Evolutionary conservation across 2,113 vertebrate species (phyloP), one percentile per base, ranked within the genome.

Genomic region (Sinocyclocheilus maitianheensis): DNA sequence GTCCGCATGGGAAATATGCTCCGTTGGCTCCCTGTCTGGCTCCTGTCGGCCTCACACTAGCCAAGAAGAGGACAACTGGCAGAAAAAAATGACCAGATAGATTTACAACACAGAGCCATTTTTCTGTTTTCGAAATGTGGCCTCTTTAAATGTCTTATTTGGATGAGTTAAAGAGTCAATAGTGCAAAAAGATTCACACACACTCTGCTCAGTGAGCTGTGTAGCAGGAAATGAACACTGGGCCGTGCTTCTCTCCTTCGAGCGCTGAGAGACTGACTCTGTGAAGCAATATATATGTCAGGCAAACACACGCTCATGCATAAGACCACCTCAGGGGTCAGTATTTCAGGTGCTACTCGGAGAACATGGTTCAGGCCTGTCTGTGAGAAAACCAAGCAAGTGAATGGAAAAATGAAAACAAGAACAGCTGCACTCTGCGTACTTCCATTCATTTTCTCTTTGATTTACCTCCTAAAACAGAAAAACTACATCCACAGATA

Each of bases 191-290:
- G 55, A 81, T 58, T 80, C 87, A 81, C 55, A 82, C 69, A 63
- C 85, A 51, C 78, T 24, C 85, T 77, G 91, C 85, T 75, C 69
- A 18, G 60, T 75, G 37, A 81, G n/a, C 53, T 65, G 78, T 82
- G 77, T 65, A 13, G 43, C 67, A 90, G 88, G 87, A 91, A 91
- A 90, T 90, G 86, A 91, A 90, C 14, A 0, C 9, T 69, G 83
- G 76, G 86, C 85, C 55, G 3, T 53, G 78, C 87, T 78, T 46
- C 48, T 81, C 85, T 89, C 62, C 62, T 87, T 83, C 85, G 88
- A 91, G 90, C 91, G 92, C 46, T 80, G 89, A 92, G 91, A 90
- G 85, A 93, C 85, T 90, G 89, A 78, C 88, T 91, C 81, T 89
- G 81, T 89, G 86, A 77, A 74, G 82, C 87, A 81, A 13, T 90